phyloP scores from a whole-genome alignment of 2,797 vertebrate genomes.

The Etheostoma perlongum region DNA sequence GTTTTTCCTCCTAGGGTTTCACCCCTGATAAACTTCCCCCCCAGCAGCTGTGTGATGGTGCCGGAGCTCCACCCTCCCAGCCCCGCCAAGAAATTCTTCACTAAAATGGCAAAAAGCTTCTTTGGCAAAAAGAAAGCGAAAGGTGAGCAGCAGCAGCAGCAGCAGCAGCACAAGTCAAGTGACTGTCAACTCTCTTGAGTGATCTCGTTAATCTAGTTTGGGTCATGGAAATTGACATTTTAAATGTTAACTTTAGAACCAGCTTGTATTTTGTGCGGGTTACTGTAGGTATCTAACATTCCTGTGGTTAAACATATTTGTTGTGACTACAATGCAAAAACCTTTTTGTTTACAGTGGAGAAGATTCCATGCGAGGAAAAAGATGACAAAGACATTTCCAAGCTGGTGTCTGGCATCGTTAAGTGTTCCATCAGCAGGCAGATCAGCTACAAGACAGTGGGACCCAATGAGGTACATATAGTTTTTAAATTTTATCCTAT shows the following conservation, averaged over 20 bases:
- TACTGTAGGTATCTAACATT: not conserved
- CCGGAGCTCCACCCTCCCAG: conserved; percentile 95
- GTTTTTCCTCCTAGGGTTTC: conserved; percentile 85
- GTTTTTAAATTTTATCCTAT: not conserved
- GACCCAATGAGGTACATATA: conserved; percentile 86
- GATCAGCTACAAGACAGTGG: conserved; percentile 92
- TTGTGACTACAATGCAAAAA: conserved; percentile 11
- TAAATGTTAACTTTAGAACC: not conserved
- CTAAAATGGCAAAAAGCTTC: conserved; percentile 96
- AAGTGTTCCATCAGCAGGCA: conserved; percentile 94
- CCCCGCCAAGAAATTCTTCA: conserved; percentile 94
- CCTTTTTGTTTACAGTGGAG: conserved; percentile 82
- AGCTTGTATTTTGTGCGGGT: not conserved
- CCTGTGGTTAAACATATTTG: not conserved
- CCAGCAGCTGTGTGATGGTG: conserved; percentile 93
- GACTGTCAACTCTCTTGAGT: not conserved
- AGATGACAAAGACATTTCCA: conserved; percentile 92
- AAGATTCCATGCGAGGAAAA: conserved; percentile 88
- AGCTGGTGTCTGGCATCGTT: conserved; percentile 93
- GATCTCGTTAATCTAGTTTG: conserved; percentile 1
- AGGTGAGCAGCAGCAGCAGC: conserved; percentile 78
- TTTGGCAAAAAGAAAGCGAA: conserved; percentile 95
- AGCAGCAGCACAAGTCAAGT: conserved; percentile 18
- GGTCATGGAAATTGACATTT: not conserved
- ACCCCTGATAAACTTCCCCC: conserved; percentile 95